phyloP scores from a whole-genome alignment of 1,140 invertebrate genomes.

The Megathymus violae region DNA sequence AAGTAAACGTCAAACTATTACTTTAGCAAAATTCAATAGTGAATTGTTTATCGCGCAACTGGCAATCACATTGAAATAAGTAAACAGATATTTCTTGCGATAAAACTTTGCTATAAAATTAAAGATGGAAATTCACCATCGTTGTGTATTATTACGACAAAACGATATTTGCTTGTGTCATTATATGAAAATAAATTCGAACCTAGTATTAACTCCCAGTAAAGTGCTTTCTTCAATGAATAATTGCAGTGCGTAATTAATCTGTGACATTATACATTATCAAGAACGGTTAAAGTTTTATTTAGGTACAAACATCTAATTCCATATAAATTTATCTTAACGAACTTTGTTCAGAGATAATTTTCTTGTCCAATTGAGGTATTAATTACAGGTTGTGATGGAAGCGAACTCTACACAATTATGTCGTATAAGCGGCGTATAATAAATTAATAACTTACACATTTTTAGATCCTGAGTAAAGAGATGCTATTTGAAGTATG shows the following conservation, averaged over 20 bases:
- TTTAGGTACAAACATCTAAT: constrained; percentile 18
- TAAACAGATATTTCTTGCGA: neutral
- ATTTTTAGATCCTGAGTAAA: constrained; percentile 41
- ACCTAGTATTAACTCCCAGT: neutral
- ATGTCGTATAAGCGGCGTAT: constrained; percentile 27
- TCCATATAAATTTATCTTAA: constrained; percentile 23
- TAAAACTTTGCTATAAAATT: neutral
- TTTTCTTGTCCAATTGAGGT: constrained; percentile 36
- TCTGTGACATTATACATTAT: neutral
- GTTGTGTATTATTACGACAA: neutral
- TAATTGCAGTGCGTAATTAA: constrained; percentile 2
- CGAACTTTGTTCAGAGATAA: constrained; percentile 31
- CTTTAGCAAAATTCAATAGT: neutral
- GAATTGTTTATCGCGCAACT: neutral
- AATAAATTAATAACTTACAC: constrained; percentile 42
- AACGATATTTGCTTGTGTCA: neutral
- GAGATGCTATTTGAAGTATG: constrained; percentile 38
- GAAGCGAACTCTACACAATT: constrained; percentile 34
- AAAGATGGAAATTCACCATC: neutral
- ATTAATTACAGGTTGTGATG: constrained; percentile 34
- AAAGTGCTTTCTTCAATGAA: constrained; percentile 3
- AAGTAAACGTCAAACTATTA: too few species aligned
- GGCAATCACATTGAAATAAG: neutral
- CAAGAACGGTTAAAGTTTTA: neutral
- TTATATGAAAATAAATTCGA: neutral